Conservation (phyloP, 1,140 invertebrate species). For the Anagrus nilaparvatae region DNA sequence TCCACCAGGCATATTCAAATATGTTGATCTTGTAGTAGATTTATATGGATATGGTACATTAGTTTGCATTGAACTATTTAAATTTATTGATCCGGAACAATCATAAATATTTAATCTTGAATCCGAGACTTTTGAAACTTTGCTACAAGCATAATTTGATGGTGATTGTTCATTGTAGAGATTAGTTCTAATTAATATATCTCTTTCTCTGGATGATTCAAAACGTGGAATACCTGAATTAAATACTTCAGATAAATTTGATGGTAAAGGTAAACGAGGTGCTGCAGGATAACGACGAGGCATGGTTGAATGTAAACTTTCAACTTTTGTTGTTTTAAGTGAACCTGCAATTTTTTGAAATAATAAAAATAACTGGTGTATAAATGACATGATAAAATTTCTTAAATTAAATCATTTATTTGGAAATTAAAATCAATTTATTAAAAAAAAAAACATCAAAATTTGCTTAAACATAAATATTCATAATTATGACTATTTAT, state of each 20-base stretch:
- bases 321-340: conserved; percentile 1
- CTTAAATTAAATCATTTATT: not conserved
- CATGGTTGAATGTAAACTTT: conserved; percentile 23
- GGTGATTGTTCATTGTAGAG: conserved; percentile 28
- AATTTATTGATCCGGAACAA: conserved; percentile 52
- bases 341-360: too few relatives aligned
- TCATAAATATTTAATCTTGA: conserved; percentile 56
- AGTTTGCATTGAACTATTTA: conserved; percentile 61
- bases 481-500: too few relatives aligned
- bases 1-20: conserved; percentile 63
- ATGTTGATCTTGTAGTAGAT: conserved; percentile 45
- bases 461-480: too few relatives aligned
- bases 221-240: conserved; percentile 49
- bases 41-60: conserved; percentile 61
- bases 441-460: too few relatives aligned
- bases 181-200: conserved; percentile 48
- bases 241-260: conserved; percentile 36
- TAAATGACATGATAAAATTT: too few relatives aligned
- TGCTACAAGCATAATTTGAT: not conserved
- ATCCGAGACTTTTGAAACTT: conserved; percentile 27
- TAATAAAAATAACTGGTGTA: too few relatives aligned
- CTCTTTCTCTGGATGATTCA: conserved; percentile 48
- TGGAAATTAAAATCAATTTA: not conserved
- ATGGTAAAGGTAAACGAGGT: conserved; percentile 34
- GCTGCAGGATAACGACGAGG: conserved; percentile 28